Evolutionary conservation across 2,888 invertebrate genomes (phyloP), one percentile per base, ranked within the genome.

Genomic region (Criorhina ranunculi): DNA sequence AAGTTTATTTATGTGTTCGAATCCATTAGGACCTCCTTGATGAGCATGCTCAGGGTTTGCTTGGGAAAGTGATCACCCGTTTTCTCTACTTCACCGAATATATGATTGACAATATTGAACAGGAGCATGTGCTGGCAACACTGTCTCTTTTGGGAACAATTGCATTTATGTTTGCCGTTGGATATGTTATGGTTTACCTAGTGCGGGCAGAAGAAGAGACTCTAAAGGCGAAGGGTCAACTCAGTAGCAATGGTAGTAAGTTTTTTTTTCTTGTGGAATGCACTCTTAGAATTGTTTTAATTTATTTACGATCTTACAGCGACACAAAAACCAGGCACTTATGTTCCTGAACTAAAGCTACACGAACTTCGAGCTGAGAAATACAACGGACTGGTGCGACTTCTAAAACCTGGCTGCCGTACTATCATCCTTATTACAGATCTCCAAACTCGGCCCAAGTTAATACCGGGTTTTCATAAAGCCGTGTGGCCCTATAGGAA

Each of bases 401-500:
- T 98, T 72, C 93, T 98, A 82, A 98, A 98, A 91, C 98, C 99
- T 0, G 99, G 99, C 0, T 98, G 98, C 91, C 94, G 99, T 2
- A 98, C 99, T 0, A 95, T 99, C 80, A 95, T 99, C 44, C 92
- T 99, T 55, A 93, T 99, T 66, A 95, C 99, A 3, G 98, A 99
- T 92, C 93, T 95, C 90, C 96, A 97, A 90, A 96, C 96, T 75
- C 96, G 98, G 62, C 94, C 96, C 86, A 96, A 96, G 89, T 93
- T 99, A 57, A 93, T 99, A 85, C 96, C 97, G 49, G 96, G 96
- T 83, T 99, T 98, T 93, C 98, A 98, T 91, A 95, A 95, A 92
- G 96, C 96, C 83, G 96, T 99, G 79, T 98, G 98, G 96, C 98
- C 99, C 2, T 98, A 99, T 90, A 95, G 99, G 91, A 97, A 97